Evolutionary conservation across 2,888 invertebrate genomes (phyloP).

Genomic region (Parelbella ahira): DNA sequence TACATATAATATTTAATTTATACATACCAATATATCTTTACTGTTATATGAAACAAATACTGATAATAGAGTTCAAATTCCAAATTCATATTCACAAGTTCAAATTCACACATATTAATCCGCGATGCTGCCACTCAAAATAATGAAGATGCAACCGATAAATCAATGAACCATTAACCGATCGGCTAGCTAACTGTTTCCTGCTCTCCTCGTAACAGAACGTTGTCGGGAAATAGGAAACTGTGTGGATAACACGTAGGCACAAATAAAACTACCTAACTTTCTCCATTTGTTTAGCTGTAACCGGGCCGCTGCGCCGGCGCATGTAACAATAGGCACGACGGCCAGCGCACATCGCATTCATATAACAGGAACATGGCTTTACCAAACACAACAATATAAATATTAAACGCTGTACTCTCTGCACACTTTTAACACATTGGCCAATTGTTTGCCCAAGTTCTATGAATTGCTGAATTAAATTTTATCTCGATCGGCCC

Average conservation of each 20-base stretch:
- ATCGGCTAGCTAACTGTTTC: constrained; percentile 11
- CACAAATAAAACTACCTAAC: constrained; percentile 54
- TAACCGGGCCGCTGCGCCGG: constrained; percentile 41
- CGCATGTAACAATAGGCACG: constrained; percentile 45
- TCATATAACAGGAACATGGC: constrained; percentile 36
- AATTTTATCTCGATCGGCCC: constrained; percentile 8
- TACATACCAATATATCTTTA: no score
- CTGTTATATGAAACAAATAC: no score
- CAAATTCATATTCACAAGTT: no score
- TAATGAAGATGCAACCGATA: constrained; percentile 6
- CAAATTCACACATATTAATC: no score
- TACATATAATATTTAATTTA: no score
- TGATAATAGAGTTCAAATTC: no score
- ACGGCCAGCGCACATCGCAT: constrained; percentile 33
- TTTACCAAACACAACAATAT: no score
- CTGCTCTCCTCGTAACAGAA: constrained; percentile 12
- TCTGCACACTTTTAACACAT: neutral
- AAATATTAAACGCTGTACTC: no score
- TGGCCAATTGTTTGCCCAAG: constrained; percentile 6
- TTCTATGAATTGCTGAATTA: constrained; percentile 11
- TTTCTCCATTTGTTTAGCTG: constrained; percentile 72
- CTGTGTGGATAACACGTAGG: constrained; percentile 46
- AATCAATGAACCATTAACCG: constrained; percentile 15
- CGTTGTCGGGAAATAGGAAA: constrained; percentile 55
- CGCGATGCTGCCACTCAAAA: no score